These are phyloP conservation scores for Orientallactaga sibirica DNA, from an alignment of 2,797 vertebrate species.

Conservation along the genomic window DNA sequence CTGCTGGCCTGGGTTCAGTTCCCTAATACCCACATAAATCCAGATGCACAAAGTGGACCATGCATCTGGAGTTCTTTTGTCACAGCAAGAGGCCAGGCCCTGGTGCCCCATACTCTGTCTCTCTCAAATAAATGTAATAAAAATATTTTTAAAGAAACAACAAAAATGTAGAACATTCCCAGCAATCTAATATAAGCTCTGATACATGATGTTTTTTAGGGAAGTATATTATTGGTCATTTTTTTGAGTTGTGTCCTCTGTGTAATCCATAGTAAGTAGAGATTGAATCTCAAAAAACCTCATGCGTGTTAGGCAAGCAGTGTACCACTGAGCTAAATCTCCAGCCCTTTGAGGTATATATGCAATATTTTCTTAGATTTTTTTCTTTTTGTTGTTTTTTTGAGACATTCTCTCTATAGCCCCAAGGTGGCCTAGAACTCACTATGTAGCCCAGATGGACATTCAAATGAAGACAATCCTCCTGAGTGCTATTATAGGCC, in stretches of 20 bases:
- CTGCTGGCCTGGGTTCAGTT: background rate
- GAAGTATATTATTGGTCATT: background rate
- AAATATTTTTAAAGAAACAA: background rate
- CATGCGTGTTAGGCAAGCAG: no score
- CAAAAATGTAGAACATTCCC: background rate
- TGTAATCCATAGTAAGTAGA: no score
- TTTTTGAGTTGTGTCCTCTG: background rate
- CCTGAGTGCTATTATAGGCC: background rate
- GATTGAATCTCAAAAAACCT: background rate
- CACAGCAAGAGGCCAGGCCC: no score
- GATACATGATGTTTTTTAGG: background rate
- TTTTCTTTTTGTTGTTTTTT: background rate
- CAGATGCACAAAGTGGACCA: no score
- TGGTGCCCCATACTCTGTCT: no score
- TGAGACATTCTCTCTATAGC: background rate
- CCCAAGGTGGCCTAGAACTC: no score
- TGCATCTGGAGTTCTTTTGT: no score
- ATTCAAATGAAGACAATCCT: no score
- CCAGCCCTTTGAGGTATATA: background rate
- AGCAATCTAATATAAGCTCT: background rate
- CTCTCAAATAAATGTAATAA: no score
- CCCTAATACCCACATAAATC: no score
- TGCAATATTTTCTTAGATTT: background rate
- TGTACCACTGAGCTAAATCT: background rate
- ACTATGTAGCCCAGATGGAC: background rate